Conservation (phyloP, 2,888 invertebrate genomes). For the Amaurobius ferox region DNA sequence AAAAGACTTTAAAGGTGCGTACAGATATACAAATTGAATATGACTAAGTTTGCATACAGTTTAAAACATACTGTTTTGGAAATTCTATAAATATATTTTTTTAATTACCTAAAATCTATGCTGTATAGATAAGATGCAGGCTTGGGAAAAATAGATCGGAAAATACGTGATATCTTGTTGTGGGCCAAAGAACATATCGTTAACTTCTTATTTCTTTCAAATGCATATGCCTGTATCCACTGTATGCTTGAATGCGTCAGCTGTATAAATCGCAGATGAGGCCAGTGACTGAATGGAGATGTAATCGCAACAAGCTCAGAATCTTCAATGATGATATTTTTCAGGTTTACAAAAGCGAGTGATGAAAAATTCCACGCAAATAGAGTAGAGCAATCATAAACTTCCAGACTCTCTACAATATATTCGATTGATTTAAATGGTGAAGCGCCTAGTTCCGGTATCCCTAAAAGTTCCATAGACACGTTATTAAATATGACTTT, state of each 20-base stretch:
- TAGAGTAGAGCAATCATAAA: constrained; percentile 36
- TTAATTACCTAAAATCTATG: constrained; percentile 61
- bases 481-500: constrained; percentile 34
- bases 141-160: constrained; percentile 48
- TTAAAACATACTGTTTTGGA: no score
- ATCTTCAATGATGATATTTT: constrained; percentile 36
- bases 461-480: constrained; percentile 20
- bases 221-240: constrained; percentile 35
- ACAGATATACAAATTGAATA: no score
- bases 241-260: constrained; percentile 13
- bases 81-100: no score
- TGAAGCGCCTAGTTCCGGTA: constrained; percentile 3
- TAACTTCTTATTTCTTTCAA: constrained; percentile 25
- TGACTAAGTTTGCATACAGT: no score
- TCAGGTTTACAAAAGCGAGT: constrained; percentile 12
- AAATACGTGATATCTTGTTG: constrained; percentile 21
- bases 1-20: no score
- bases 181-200: constrained; percentile 43
- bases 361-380: constrained; percentile 55
- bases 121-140: constrained; percentile 38
- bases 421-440: constrained; percentile 36
- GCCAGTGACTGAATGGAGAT: constrained; percentile 1
- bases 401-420: constrained; percentile 40
- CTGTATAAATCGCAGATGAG: constrained; percentile 31
- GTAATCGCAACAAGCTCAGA: constrained; percentile 42